Evolutionary conservation across 1,140 invertebrate genomes (phyloP), one percentile per base, ranked within the genome.

Genomic region (Drosophila pectinifera): DNA sequence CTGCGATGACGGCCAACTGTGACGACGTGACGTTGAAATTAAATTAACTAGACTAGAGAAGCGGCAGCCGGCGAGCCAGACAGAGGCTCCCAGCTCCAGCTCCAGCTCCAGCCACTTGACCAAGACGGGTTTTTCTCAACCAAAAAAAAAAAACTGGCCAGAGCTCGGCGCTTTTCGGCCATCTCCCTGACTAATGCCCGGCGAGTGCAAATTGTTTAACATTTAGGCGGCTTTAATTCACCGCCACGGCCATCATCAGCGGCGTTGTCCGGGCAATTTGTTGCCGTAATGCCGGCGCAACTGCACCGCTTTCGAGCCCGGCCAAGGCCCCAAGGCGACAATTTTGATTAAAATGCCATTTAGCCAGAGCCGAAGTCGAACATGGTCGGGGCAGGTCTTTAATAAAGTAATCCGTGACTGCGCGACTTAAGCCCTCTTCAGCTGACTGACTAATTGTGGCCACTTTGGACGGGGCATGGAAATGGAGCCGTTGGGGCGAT

Each of bases 301-400:
- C 14, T 48, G 76, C 75, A 55, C 45, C 54, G 75, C 67, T 84
- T 88, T 89, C 28, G 80, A 85, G 84, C 41, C 42, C 24, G 34
- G 64, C 55, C n/a, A 46, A 62, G 62, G 26, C 80, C 59, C 84
- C 64, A 45, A 42, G 84, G 83, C 83, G 83, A 88, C 83, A 88
- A 88, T 82, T 89, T 89, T 89, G 76, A 89, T 89, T 89, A 89
- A 89, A 89, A 89, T 84, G 84, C 80, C 84, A 89, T 89, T 89
- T 88, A 88, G 48, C 79, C 62, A 69, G 65, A 62, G 45, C 39
- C 38, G 70, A 64, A 51, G 61, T 18, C 48, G 46, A 75, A 70
- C 64, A 56, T 46, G 67, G 48, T 22, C 41, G 20, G 46, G 48
- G 48, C 18, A 68, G 46, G 38, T 54, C 28, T 55, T 80, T 73